A percentile compares a stretch with the other conserved stretches of the same genome.
phyloP scores from a whole-genome alignment of 2,797 vertebrate genomes.

The Oryzias dopingdopingensis region DNA sequence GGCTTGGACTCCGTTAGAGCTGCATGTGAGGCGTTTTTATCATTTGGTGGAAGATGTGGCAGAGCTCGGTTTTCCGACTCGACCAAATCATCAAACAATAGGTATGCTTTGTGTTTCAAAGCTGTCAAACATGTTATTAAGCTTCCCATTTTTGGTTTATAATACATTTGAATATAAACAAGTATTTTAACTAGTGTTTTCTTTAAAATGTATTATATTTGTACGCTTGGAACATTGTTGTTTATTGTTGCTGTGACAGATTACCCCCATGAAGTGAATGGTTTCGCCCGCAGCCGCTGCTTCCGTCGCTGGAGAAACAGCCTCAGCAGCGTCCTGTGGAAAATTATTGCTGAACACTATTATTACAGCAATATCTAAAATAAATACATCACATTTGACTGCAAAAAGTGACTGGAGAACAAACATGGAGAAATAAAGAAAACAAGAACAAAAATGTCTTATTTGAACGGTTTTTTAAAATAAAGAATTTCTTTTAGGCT shows the following conservation, averaged over 20 bases:
- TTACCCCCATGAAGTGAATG: conserved; percentile 13
- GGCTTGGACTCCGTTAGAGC: conserved; percentile 3
- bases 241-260: background rate
- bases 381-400: conserved; percentile 46
- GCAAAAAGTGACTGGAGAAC: conserved; percentile 10
- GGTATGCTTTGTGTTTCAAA: background rate
- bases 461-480: background rate
- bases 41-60: conserved; percentile 71
- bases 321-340: conserved; percentile 60
- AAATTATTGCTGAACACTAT: conserved; percentile 65
- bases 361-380: conserved; percentile 67
- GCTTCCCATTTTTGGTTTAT: fast-evolving
- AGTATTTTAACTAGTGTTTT: too few species aligned
- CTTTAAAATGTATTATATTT: too few species aligned
- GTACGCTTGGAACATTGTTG: too few species aligned
- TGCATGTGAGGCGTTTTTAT: conserved; percentile 45
- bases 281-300: conserved; percentile 56
- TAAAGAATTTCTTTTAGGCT: background rate
- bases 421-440: background rate
- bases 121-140: background rate
- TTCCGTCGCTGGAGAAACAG: conserved; percentile 53
- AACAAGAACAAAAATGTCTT: background rate
- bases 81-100: conserved; percentile 36
- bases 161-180: fast-evolving
- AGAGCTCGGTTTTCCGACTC: conserved; percentile 69